phyloP scores from a whole-genome alignment of 1,140 invertebrate species.

The Pogonomyrmex californicus region DNA sequence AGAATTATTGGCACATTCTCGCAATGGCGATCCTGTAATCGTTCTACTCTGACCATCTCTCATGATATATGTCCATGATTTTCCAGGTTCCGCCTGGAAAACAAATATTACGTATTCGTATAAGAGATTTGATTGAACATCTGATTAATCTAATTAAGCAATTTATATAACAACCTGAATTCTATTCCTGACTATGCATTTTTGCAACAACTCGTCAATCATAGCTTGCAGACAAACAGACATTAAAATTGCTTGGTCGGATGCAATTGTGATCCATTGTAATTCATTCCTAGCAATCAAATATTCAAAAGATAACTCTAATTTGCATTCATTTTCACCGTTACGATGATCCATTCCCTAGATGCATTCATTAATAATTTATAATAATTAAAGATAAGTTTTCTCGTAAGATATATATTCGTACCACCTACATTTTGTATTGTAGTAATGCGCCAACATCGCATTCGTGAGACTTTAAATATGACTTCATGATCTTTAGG shows the following conservation, averaged over 20 bases:
- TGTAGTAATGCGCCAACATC: constrained; percentile 98
- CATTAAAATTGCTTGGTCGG: constrained; percentile 97
- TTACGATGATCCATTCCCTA: constrained; percentile 79
- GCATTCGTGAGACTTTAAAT: constrained; percentile 98
- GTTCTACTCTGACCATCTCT: constrained; percentile 87
- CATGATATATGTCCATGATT: constrained; percentile 87
- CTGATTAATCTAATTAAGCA: constrained; percentile 53
- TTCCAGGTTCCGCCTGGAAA: constrained; percentile 77
- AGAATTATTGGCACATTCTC: constrained; percentile 76
- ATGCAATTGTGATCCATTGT: constrained; percentile 96
- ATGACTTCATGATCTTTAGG: constrained; percentile 89
- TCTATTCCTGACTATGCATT: constrained; percentile 89
- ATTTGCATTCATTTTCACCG: constrained; percentile 82
- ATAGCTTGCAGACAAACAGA: constrained; percentile 97
- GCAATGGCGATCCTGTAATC: constrained; percentile 76
- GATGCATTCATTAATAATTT: constrained; percentile 22
- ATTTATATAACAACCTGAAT: constrained; percentile 80
- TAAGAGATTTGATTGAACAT: constrained; percentile 68
- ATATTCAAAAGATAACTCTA: constrained; percentile 98
- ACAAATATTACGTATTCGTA: constrained; percentile 56
- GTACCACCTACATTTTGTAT: constrained; percentile 90
- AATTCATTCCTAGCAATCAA: constrained; percentile 96
- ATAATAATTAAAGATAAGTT: constrained; percentile 39
- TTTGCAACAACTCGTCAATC: constrained; percentile 97
- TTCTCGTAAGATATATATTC: neutral